Conservation (phyloP, 2,888 invertebrate species). For the Caprella mutica region DNA sequence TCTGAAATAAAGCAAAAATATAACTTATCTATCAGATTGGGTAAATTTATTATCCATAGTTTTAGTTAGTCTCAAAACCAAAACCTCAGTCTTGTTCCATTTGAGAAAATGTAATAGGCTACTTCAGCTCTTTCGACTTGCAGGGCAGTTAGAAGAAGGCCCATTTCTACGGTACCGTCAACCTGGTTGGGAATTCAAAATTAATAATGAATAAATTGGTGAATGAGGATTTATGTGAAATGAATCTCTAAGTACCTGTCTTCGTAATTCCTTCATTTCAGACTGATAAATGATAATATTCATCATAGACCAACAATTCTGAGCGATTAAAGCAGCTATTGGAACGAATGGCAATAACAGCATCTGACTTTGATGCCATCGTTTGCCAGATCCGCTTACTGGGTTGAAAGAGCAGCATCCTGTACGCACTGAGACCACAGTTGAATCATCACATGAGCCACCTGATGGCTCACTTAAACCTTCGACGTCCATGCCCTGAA, state of each 20-base stretch:
- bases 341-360: constrained; percentile 25
- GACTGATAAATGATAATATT: background rate
- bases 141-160: constrained; percentile 18
- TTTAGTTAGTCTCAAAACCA: no score
- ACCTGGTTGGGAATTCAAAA: constrained; percentile 8
- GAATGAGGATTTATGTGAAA: background rate
- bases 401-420: constrained; percentile 28
- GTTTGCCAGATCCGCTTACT: constrained; percentile 19
- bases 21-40: no score
- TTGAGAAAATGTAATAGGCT: constrained; percentile 24
- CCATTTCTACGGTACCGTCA: constrained; percentile 23
- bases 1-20: constrained; percentile 4
- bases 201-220: background rate
- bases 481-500: background rate
- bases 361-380: constrained; percentile 27
- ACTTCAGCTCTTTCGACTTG: constrained; percentile 23
- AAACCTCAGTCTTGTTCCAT: constrained; percentile 19
- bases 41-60: no score
- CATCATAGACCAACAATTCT: constrained; percentile 17
- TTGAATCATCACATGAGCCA: constrained; percentile 14
- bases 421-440: constrained; percentile 22
- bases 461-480: background rate
- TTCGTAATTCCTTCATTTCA: background rate
- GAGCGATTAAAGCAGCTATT: constrained; percentile 22
- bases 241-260: background rate